phyloP scores from a whole-genome alignment of 1,140 invertebrate genomes.

The Hydropsyche tenuis region DNA sequence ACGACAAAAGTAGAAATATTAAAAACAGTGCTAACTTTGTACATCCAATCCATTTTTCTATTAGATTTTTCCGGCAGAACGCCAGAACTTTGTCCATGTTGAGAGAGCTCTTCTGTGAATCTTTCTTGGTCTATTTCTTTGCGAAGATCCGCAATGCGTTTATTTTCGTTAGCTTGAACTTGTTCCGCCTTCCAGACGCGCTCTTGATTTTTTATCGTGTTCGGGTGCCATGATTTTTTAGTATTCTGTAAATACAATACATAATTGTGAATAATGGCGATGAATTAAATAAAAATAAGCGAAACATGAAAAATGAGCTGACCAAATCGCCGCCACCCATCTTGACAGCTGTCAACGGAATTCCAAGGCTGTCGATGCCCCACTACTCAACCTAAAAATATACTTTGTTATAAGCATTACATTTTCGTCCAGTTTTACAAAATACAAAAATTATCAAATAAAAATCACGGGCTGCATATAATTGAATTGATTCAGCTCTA shows the following conservation, averaged over 20 bases:
- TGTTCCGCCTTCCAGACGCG: constrained; percentile 81
- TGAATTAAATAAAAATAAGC: neutral
- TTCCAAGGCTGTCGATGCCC: too few species aligned
- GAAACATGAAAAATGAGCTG: constrained; percentile 49
- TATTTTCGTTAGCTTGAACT: constrained; percentile 72
- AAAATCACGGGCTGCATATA: too few species aligned
- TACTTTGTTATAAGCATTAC: too few species aligned
- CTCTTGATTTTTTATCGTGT: constrained; percentile 79
- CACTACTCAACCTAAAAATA: too few species aligned
- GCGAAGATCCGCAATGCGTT: constrained; percentile 71
- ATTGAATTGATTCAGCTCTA: too few species aligned
- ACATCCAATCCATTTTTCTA: constrained; percentile 90
- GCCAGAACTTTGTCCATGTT: constrained; percentile 67
- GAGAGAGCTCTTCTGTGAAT: constrained; percentile 70
- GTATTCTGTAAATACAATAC: constrained; percentile 64
- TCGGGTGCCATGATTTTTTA: constrained; percentile 83
- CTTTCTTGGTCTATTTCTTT: constrained; percentile 72
- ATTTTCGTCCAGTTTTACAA: too few species aligned
- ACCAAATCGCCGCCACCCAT: constrained; percentile 69
- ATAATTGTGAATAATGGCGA: neutral
- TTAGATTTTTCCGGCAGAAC: constrained; percentile 64
- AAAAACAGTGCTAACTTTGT: constrained; percentile 66
- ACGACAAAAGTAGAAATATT: too few species aligned
- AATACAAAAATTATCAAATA: too few species aligned
- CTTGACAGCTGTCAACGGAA: constrained; percentile 31